Conservation (phyloP, 2,888 invertebrate genomes). For the Eupithecia pulchellata region DNA sequence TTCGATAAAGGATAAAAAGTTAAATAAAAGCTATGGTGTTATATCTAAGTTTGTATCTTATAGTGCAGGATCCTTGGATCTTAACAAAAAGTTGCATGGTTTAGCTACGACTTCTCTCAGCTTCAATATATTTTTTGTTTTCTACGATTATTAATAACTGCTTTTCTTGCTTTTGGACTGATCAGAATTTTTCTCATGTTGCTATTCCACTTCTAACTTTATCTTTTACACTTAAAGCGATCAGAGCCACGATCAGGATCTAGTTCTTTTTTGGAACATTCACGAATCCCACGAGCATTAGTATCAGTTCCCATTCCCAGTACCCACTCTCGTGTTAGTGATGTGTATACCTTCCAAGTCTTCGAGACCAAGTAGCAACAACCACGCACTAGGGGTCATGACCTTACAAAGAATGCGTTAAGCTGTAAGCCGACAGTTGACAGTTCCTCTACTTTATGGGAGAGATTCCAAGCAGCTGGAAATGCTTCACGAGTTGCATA, state of each 20-base stretch:
- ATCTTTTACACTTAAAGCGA: background rate
- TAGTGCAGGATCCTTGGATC: background rate
- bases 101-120: background rate
- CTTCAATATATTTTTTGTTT: too few relatives aligned
- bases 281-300: slow-evolving; percentile 20
- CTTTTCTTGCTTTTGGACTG: too few relatives aligned
- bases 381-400: slow-evolving; percentile 23
- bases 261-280: background rate
- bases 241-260: background rate
- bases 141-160: too few relatives aligned
- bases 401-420: slow-evolving; percentile 34
- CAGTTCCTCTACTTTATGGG: slow-evolving; percentile 34
- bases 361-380: slow-evolving; percentile 25
- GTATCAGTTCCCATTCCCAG: slow-evolving; percentile 4
- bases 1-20: slow-evolving; percentile 19
- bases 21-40: background rate
- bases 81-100: background rate
- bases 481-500: slow-evolving; percentile 31
- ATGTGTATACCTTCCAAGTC: slow-evolving; percentile 27
- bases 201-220: background rate
- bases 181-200: too few relatives aligned
- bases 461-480: slow-evolving; percentile 28
- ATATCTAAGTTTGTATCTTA: background rate
- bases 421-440: slow-evolving; percentile 37
- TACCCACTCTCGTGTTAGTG: slow-evolving; percentile 23